Evolutionary conservation across 2,888 invertebrate species (phyloP).

Genomic region (Priapulus caudatus): DNA sequence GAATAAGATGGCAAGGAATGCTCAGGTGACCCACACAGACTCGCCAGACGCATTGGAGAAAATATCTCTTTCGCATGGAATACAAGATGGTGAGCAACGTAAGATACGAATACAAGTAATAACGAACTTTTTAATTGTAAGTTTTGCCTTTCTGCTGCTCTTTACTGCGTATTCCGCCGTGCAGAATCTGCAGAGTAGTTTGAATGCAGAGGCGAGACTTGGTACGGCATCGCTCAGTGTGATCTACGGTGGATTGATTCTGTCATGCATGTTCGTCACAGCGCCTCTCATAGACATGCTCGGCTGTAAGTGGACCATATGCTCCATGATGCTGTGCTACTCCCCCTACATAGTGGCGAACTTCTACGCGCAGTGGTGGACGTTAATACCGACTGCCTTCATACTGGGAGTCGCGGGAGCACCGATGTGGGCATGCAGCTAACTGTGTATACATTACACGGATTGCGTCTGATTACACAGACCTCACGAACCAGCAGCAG

Average conservation of each 20-base stretch:
- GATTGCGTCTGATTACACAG: too few relatives aligned
- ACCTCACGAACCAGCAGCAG: too few relatives aligned
- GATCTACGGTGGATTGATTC: slow-evolving; percentile 76
- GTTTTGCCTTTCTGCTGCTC: slow-evolving; percentile 84
- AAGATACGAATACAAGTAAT: too few relatives aligned
- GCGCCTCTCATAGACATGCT: slow-evolving; percentile 81
- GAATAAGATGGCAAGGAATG: too few relatives aligned
- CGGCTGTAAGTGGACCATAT: slow-evolving; percentile 91
- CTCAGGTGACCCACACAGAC: too few relatives aligned
- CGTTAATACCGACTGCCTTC: too few relatives aligned
- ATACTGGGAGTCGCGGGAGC: slow-evolving; percentile 89
- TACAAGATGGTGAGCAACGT: too few relatives aligned
- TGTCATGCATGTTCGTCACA: slow-evolving; percentile 90
- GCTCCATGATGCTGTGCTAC: slow-evolving; percentile 81
- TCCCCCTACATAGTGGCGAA: slow-evolving; percentile 88
- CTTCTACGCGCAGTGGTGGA: slow-evolving; percentile 63
- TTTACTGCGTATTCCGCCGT: slow-evolving; percentile 31
- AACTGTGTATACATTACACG: slow-evolving; percentile 88
- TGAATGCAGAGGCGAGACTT: slow-evolving; percentile 75
- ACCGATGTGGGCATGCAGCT: slow-evolving; percentile 97
- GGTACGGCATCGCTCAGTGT: slow-evolving; percentile 80
- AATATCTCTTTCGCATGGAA: too few relatives aligned
- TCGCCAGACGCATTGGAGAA: too few relatives aligned
- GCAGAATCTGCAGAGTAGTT: too few relatives aligned
- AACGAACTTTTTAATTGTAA: slow-evolving; percentile 80